A percentile compares a stretch with the other conserved stretches of the same genome.
phyloP scores from a whole-genome alignment of 2,888 invertebrate species.

The Alentia gelatinosa region DNA sequence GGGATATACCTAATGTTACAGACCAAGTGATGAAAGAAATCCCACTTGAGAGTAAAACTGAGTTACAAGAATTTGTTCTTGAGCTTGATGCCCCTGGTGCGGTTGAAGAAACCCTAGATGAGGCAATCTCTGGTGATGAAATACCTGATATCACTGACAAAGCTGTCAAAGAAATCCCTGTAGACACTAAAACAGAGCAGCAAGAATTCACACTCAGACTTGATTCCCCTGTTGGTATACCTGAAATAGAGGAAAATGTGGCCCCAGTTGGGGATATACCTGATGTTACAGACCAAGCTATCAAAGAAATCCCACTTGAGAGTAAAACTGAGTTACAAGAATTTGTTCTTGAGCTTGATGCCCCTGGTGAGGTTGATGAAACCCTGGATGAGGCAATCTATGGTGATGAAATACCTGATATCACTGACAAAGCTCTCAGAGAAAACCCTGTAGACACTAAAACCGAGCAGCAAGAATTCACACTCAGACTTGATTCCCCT shows the following conservation, averaged over 20 bases:
- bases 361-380: neutral
- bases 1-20: neutral
- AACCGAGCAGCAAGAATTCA: slow-evolving; percentile 22
- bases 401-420: slow-evolving; percentile 12
- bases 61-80: neutral
- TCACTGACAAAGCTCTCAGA: neutral
- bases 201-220: slow-evolving; percentile 10
- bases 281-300: neutral
- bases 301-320: slow-evolving; percentile 22
- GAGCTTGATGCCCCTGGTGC: neutral
- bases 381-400: neutral
- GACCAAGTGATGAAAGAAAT: neutral
- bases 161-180: neutral
- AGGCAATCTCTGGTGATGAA: neutral
- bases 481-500: neutral
- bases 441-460: neutral
- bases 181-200: neutral
- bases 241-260: neutral
- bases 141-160: neutral
- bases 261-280: slow-evolving; percentile 42
- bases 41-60: neutral
- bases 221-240: neutral
- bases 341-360: neutral
- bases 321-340: slow-evolving; percentile 5
- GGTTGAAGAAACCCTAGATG: neutral